These are phyloP conservation scores for Ciconia maguari DNA, from an alignment of 2,113 vertebrate species.

Conservation along the genomic window DNA sequence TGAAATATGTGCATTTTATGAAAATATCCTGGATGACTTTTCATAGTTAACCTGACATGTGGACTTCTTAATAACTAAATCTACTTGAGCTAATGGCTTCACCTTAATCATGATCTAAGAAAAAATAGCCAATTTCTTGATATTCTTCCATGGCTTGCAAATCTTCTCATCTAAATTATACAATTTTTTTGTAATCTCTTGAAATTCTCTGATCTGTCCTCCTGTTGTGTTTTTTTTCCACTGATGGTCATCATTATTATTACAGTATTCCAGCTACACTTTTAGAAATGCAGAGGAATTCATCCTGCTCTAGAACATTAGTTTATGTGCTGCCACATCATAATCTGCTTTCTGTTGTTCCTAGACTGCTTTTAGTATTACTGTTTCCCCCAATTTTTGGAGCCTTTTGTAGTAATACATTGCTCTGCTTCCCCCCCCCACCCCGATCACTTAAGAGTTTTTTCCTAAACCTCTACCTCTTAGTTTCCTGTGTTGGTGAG, in stretches of 20 bases:
- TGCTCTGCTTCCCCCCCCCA: not conserved
- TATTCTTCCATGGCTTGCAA: not conserved
- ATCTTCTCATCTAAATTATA: not conserved
- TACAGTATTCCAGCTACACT: not conserved
- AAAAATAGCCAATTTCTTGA: not conserved
- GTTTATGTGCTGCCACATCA: not conserved
- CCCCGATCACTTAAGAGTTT: not conserved
- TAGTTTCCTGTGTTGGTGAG: conserved; percentile 23
- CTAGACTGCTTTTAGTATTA: not conserved
- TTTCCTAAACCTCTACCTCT: conserved; percentile 50
- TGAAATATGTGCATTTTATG: not conserved
- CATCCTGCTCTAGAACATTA: not conserved
- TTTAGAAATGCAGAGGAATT: not conserved
- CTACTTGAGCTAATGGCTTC: not conserved
- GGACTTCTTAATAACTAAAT: conserved; percentile 27
- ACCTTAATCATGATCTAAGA: not conserved
- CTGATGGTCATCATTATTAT: not conserved
- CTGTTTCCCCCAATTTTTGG: not conserved
- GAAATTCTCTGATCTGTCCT: not conserved
- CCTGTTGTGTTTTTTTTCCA: not conserved
- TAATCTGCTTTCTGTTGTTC: conserved; percentile 12
- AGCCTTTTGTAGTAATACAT: not conserved
- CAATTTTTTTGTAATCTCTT: not conserved
- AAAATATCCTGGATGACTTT: not conserved
- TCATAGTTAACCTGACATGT: conserved; percentile 15